Evolutionary conservation across 35 echinoderm and acorn worm genomes (phyloP).

Genomic region (Heliocidaris tuberculata): DNA sequence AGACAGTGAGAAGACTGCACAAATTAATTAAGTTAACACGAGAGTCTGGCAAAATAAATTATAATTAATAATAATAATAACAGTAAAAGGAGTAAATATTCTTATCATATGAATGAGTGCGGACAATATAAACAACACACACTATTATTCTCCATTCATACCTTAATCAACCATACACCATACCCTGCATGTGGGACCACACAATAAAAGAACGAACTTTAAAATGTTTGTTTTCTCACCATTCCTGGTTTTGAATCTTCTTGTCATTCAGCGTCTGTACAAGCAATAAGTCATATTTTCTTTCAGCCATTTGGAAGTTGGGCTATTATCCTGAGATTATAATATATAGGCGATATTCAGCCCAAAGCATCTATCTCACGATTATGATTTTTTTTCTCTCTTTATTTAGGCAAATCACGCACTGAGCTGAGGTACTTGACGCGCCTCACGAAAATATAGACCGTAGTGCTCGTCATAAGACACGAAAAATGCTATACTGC

Average conservation of each 20-base stretch:
- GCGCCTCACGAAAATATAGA: not conserved
- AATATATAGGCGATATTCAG: not conserved
- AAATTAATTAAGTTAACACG: no score
- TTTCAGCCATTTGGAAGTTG: slow-evolving; percentile 73
- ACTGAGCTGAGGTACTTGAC: not conserved
- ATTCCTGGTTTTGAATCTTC: slow-evolving; percentile 83
- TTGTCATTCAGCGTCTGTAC: slow-evolving; percentile 88
- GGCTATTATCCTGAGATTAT: not conserved
- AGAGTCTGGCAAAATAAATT: no score
- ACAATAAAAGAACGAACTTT: not conserved
- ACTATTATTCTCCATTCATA: no score
- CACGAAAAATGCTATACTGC: not conserved
- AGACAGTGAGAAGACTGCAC: no score
- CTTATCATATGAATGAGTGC: no score
- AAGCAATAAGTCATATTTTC: slow-evolving; percentile 87
- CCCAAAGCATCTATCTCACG: not conserved
- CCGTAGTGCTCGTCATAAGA: not conserved
- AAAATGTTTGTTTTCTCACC: slow-evolving; percentile 59
- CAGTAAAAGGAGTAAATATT: no score
- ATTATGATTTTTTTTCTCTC: not conserved
- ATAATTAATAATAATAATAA: no score
- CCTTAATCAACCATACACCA: not conserved
- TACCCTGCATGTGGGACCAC: not conserved
- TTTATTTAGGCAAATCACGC: not conserved
- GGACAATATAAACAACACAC: no score